These are phyloP conservation scores for Merodon equestris DNA, from an alignment of 2,888 invertebrate genomes.

Conservation along the genomic window DNA sequence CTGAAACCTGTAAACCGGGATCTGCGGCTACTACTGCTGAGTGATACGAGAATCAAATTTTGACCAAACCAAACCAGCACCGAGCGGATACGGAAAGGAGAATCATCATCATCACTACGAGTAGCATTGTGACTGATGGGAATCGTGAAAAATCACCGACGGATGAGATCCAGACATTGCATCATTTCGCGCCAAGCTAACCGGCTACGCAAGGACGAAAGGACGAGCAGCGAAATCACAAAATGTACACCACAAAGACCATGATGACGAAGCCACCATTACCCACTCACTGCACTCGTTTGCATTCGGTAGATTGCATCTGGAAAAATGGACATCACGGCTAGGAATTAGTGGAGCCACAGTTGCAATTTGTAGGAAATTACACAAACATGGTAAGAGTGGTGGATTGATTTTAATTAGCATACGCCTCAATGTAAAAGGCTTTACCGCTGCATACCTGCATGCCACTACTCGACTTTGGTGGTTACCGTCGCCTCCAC, in stretches of 20 bases:
- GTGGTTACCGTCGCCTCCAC: too few relatives aligned
- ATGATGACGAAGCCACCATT: conserved; percentile 21
- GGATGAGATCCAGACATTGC: conserved; percentile 33
- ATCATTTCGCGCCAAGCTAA: conserved; percentile 41
- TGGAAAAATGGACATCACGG: conserved; percentile 30
- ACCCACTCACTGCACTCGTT: background rate
- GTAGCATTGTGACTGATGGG: background rate
- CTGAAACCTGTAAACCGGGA: conserved; percentile 57
- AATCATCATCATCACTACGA: too few relatives aligned
- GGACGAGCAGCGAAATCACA: conserved; percentile 33
- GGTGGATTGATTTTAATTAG: conserved; percentile 68
- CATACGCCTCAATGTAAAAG: conserved; percentile 41
- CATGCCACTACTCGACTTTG: too few relatives aligned
- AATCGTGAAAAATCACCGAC: conserved; percentile 1
- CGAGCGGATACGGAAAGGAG: conserved; percentile 18
- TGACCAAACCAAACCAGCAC: conserved; percentile 26
- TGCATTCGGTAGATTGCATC: conserved; percentile 9
- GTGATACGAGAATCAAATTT: conserved; percentile 65
- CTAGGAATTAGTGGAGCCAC: conserved; percentile 47
- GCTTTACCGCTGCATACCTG: background rate
- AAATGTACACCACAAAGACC: conserved; percentile 43
- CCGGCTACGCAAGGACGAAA: conserved; percentile 15
- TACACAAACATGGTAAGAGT: conserved; percentile 62
- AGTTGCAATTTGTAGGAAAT: conserved; percentile 64
- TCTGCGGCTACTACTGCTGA: conserved; percentile 49